These are phyloP conservation scores for Ennomos erosarius DNA, from an alignment of 2,888 invertebrate species.

Conservation along the genomic window DNA sequence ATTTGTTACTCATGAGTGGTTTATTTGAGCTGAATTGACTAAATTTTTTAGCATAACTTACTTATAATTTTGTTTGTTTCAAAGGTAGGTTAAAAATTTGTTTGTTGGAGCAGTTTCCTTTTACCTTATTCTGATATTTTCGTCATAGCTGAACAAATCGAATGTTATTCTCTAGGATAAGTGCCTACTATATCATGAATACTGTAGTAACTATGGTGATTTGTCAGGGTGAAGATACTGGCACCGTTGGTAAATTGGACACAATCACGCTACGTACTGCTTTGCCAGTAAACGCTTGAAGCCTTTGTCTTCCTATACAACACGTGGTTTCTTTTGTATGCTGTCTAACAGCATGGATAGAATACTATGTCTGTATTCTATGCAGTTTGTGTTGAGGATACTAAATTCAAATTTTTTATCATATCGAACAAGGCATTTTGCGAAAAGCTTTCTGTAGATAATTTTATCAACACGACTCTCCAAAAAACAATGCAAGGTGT, in stretches of 20 bases:
- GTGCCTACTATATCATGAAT: conserved; percentile 54
- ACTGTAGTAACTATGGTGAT: conserved; percentile 63
- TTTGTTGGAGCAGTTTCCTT: background rate
- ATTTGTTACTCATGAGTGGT: background rate
- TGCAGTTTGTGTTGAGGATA: background rate
- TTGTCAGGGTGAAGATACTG: conserved; percentile 74
- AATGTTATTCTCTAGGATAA: conserved; percentile 20
- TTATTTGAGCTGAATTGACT: too few species aligned
- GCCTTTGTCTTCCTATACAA: conserved; percentile 61
- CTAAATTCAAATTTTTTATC: too few species aligned
- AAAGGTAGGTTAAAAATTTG: background rate
- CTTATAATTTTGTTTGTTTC: background rate
- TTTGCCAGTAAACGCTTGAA: conserved; percentile 58
- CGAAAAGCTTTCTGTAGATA: too few species aligned
- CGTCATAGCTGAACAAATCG: conserved; percentile 13
- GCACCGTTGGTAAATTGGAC: conserved; percentile 72
- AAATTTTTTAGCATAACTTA: too few species aligned
- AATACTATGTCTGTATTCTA: conserved; percentile 1
- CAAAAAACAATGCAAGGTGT: too few species aligned
- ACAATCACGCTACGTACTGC: conserved; percentile 75
- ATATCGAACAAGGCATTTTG: too few species aligned
- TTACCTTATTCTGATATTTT: background rate
- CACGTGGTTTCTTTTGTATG: conserved; percentile 48
- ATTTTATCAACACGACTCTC: too few species aligned
- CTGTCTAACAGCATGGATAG: conserved; percentile 27